Conservation (phyloP, 2,113 vertebrate genomes). For the Isurus oxyrinchus region DNA sequence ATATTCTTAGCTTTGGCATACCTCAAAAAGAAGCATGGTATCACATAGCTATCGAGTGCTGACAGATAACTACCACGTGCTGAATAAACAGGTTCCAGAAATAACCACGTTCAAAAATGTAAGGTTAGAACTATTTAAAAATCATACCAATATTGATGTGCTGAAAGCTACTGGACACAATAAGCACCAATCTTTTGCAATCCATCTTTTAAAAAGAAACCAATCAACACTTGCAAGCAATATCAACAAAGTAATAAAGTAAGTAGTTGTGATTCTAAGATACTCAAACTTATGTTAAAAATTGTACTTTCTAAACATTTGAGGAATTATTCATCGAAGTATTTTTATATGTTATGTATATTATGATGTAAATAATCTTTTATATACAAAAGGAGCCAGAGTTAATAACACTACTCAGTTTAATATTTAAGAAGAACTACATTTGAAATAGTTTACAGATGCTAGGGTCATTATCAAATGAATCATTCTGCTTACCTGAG, state of each 20-base stretch:
- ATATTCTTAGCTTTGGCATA: slow-evolving; percentile 37
- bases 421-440: background rate
- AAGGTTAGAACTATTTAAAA: slow-evolving; percentile 3
- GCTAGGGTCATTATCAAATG: background rate
- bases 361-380: background rate
- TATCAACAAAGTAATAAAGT: background rate
- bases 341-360: background rate
- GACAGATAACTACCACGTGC: slow-evolving; percentile 34
- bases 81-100: slow-evolving; percentile 35
- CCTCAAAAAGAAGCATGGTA: slow-evolving; percentile 27
- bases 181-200: background rate
- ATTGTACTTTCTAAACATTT: background rate
- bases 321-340: background rate
- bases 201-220: background rate
- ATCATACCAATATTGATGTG: background rate
- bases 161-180: background rate
- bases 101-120: slow-evolving; percentile 5
- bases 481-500: slow-evolving; percentile 56
- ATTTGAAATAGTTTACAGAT: background rate
- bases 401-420: background rate
- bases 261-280: background rate
- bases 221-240: background rate
- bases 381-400: background rate
- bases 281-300: background rate
- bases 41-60: slow-evolving; percentile 35